Percentiles rank a stretch among this genome's conserved stretches.
These are phyloP conservation scores for Cyanoramphus novaezelandiae DNA, from an alignment of 2,113 vertebrate genomes.

Conservation along the genomic window DNA sequence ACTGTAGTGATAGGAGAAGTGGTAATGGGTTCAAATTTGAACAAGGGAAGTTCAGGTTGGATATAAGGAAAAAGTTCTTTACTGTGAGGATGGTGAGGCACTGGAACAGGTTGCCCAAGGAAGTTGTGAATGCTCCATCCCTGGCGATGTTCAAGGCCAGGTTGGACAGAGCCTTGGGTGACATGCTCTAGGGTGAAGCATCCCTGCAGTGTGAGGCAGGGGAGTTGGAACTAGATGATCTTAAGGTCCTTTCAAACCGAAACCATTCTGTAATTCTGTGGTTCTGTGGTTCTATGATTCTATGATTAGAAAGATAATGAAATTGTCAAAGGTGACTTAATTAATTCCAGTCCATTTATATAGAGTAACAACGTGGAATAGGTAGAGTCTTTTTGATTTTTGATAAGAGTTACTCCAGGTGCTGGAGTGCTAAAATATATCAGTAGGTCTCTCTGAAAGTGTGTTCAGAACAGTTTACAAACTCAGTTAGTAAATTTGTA, in stretches of 20 bases:
- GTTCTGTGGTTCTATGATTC: not conserved
- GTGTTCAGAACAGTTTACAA: not conserved
- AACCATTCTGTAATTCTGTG: not conserved
- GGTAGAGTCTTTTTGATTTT: not conserved
- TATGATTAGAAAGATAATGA: not conserved
- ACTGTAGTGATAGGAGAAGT: not conserved
- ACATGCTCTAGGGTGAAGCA: not conserved
- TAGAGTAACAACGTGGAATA: not conserved
- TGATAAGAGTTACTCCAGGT: not conserved
- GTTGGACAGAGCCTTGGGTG: not conserved
- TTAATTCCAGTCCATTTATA: constrained; percentile 7
- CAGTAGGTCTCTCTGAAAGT: not conserved
- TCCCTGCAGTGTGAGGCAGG: not conserved
- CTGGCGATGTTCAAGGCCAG: not conserved
- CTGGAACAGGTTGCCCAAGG: not conserved
- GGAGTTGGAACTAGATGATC: not conserved
- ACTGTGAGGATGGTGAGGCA: not conserved
- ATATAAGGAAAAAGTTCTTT: not conserved
- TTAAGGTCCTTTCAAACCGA: not conserved
- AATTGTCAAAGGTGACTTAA: constrained; percentile 15
- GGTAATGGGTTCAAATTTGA: not conserved
- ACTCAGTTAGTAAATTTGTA: not conserved
- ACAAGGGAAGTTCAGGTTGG: not conserved
- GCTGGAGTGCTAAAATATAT: not conserved
- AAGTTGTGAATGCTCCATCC: not conserved